Evolutionary conservation across 2,113 vertebrate genomes (phyloP), one percentile per base, ranked within the genome.

Genomic region (Phyllopteryx taeniolatus): DNA sequence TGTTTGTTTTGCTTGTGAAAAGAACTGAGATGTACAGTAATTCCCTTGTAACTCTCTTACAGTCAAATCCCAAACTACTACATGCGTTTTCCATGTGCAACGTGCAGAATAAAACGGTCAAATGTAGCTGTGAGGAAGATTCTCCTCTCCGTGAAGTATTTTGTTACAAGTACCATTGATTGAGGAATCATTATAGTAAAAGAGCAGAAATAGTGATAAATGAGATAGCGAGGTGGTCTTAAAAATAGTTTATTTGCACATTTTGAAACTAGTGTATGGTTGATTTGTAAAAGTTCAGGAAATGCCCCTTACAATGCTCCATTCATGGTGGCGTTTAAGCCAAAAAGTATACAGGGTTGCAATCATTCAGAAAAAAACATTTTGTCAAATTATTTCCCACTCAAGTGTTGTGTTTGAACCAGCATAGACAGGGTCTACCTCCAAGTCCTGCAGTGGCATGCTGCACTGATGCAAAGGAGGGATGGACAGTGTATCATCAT

Each of bases 151-250:
- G 72, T 87, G 77, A 81, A 78, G 78, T 86, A 75, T 88, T 83
- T 79, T 71, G 85, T 92, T 89, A 92, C 91, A 90, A 93, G 90
- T 93, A 91, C 88, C 89, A 90, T 83, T 79, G 76, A 85, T 74
- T 65, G 81, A 84, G 83, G 75, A 78, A 85, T 86, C 82, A 79
- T 70, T 72, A 67, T 2, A 53, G 72, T 68, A 6, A 5, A 56
- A 85, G 61, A 62, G 27, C 51, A 70, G 35, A 71, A 13, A 81
- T 27, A 22, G 19, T 49, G 3, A 53, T 53, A 53, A 53, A 53
- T 10, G 14, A 11, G 56, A 39, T 22, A 56, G 27, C 49, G 35
- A 73, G 22, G 62, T 2, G 51, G 10, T 56, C 62, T 66, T 53
- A 54, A 51, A 27, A 54, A 19, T 42, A 76, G 57, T 79, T 78